Evolutionary conservation across 2,113 vertebrate species (phyloP).

Genomic region (Gobio gobio): DNA sequence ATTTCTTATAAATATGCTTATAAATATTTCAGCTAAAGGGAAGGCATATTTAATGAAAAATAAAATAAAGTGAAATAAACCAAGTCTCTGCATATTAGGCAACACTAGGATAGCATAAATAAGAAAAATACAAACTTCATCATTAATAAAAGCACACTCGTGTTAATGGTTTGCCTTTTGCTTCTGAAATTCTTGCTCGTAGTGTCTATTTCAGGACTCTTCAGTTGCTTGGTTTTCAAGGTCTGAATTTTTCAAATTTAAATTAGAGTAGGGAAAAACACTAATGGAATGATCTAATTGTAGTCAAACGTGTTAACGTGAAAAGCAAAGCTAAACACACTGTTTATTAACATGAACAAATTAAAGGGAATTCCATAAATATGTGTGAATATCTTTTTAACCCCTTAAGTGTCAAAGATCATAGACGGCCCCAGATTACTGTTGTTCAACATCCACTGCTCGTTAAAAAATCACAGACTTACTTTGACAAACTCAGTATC

Average conservation of each 20-base stretch:
- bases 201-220: slow-evolving; percentile 4
- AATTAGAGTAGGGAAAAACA: neutral
- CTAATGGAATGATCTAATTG: slow-evolving; percentile 1
- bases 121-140: neutral
- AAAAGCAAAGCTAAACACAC: neutral
- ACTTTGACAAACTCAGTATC: too few relatives aligned
- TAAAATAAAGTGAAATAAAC: neutral
- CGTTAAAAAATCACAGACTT: too few relatives aligned
- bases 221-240: neutral
- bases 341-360: neutral
- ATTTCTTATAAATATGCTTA: neutral
- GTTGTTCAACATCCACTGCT: too few relatives aligned
- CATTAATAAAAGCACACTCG: neutral
- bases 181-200: neutral
- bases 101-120: neutral
- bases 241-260: slow-evolving; percentile 10
- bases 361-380: neutral
- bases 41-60: neutral
- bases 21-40: neutral
- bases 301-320: neutral
- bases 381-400: neutral
- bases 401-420: too few relatives aligned
- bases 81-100: neutral
- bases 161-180: neutral
- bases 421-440: too few relatives aligned